Conservation (phyloP, 2,888 invertebrate genomes). For the Synergus itoensis region DNA sequence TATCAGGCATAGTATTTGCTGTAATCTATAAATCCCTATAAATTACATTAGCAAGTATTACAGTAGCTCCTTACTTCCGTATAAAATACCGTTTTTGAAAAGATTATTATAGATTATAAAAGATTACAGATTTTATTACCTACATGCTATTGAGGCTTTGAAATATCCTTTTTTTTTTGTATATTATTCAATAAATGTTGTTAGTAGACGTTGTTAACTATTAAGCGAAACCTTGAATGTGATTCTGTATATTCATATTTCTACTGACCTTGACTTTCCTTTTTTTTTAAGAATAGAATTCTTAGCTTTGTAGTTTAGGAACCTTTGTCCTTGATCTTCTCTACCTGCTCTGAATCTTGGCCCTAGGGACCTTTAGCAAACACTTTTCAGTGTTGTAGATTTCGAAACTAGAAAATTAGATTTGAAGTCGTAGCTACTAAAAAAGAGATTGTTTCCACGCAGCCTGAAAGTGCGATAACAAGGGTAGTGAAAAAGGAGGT, state of each 20-base stretch:
- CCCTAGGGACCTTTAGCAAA: not conserved
- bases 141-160: not conserved
- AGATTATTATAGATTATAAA: not conserved
- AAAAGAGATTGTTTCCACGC: conserved; percentile 52
- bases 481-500: conserved; percentile 80
- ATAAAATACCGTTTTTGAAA: not conserved
- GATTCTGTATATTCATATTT: not conserved
- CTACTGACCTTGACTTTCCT: not conserved
- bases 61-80: conserved; percentile 5
- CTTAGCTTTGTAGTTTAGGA: not conserved
- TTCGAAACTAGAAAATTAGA: not conserved
- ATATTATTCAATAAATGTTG: not conserved
- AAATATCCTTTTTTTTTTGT: not conserved
- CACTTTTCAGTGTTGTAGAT: not conserved
- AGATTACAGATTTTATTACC: not conserved
- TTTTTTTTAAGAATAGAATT: not conserved
- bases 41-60: not conserved
- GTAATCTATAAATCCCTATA: not conserved
- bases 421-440: not conserved
- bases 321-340: conserved; percentile 33
- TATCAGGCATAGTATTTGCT: conserved; percentile 27
- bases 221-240: not conserved
- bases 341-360: conserved; percentile 27
- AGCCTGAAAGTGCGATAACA: conserved; percentile 84
- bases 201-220: too few relatives aligned